A percentile compares a stretch with the other conserved stretches of the same genome.
Conservation (phyloP, 2,113 vertebrate species). For the Rhagologus leucostigma region DNA sequence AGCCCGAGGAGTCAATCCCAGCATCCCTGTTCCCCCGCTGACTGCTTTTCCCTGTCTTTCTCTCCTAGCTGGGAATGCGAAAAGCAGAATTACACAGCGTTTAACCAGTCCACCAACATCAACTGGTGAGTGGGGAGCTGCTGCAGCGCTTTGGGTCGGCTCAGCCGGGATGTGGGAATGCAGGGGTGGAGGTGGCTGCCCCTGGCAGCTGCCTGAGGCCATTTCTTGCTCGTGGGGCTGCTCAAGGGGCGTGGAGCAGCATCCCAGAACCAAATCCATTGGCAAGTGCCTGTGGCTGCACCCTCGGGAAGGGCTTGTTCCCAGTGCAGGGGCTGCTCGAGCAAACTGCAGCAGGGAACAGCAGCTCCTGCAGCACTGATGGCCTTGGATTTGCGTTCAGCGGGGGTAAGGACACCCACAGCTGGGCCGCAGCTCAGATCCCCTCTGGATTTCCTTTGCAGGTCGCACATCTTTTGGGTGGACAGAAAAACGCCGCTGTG, state of each 20-base stretch:
- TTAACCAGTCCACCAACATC: conserved; percentile 71
- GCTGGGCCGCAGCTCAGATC: neutral
- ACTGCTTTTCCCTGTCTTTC: neutral
- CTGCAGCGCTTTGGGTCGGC: neutral
- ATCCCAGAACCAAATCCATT: neutral
- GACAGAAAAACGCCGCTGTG: conserved; percentile 87
- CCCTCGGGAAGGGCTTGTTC: neutral
- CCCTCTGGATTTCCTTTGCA: neutral
- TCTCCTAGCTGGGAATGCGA: conserved; percentile 73
- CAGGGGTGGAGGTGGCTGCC: neutral
- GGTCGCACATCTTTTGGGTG: conserved; percentile 86
- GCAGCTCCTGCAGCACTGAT: neutral
- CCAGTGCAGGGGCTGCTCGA: neutral
- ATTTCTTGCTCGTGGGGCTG: accelerated
- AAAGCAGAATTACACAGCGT: conserved; percentile 67
- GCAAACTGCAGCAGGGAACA: neutral
- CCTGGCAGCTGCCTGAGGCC: neutral
- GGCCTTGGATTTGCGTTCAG: accelerated
- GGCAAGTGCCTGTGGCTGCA: neutral
- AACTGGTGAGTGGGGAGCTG: conserved; percentile 70
- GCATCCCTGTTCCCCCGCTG: neutral
- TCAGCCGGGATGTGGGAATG: accelerated
- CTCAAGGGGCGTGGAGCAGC: accelerated
- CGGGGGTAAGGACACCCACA: accelerated
- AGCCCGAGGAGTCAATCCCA: accelerated